Base-by-base conservation (phyloP, 1,140 invertebrate genomes). In the Panulirus ornatus region DNA sequence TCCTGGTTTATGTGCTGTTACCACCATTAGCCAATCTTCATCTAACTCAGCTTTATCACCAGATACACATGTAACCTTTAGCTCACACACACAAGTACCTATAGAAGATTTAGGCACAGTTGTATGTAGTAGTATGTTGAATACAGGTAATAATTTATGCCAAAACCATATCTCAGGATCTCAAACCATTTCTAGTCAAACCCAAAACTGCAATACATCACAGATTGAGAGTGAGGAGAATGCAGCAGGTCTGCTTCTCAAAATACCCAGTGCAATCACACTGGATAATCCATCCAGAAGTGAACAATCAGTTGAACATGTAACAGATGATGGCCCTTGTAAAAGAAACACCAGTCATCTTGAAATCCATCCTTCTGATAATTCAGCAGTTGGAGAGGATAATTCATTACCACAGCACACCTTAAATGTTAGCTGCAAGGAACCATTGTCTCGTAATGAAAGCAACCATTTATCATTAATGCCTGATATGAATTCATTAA, bases 161-260 rank as follows among this genome's bases (percentile, higher is more conserved):
- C 88, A 89, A 89, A 89, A 71, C 79, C 70, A 16, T 38, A 75
- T 75, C 88, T 89, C 88, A 89, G 88, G 88, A 89, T 75, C 88
- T 83, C 79, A 54, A 58, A 83, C 51, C 51, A 73, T 63, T 73
- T 89, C 88, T 89, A 89, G 88, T 89, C 88, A 89, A 54, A 73
- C 79, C 79, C 66, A 73, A 83, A 58, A 58, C 71, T 89, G 88
- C 88, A 89, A 89, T 89, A 89, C 70, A 58, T 36, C 19, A 63
- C 34, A 36, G 47, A 83, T 63, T 76, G 75, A 66, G 76, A 30
- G 47, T 16, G 40, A 42, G 27, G 51, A 76, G 11, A 27, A 38
- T 38, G 71, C 58, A 66, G n/a, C 58, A 9, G 58, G 58, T 19
- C 19, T 14, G 0, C 58, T 66, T 30, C 58, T 30, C 6, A 22